Conservation (phyloP, 2,888 invertebrate species). For the Rhamphomyia laevipes region DNA sequence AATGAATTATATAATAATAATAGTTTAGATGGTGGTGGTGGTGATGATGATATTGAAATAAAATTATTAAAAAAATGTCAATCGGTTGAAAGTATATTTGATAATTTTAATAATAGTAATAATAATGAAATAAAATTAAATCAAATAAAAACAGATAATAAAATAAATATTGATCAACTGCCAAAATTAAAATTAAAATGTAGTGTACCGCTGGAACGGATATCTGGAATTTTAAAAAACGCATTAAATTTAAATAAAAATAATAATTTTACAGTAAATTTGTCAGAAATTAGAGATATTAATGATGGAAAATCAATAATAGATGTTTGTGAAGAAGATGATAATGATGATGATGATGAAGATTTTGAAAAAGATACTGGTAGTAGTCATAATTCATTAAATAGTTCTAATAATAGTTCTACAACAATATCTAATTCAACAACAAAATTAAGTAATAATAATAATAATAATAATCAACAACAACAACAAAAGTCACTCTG, state of each 20-base stretch:
- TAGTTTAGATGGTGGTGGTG: background rate
- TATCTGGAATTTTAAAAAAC: conserved; percentile 10
- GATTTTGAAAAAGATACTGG: background rate
- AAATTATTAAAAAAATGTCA: conserved; percentile 13
- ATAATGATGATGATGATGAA: background rate
- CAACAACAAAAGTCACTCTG: conserved; percentile 27
- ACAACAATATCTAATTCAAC: background rate
- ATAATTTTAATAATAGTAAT: background rate
- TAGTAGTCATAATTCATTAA: background rate
- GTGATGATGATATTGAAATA: conserved; percentile 3
- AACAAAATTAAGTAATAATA: background rate
- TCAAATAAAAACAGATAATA: background rate
- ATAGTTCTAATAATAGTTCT: background rate
- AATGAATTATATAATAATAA: conserved; percentile 9
- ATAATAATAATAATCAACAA: background rate
- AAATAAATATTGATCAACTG: background rate
- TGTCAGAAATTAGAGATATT: background rate
- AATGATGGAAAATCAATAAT: too few species aligned
- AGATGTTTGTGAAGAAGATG: background rate
- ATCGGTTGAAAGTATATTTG: conserved; percentile 9
- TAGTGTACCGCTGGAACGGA: conserved; percentile 12
- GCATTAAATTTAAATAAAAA: background rate
- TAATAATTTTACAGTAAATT: background rate
- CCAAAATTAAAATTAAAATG: conserved; percentile 6
- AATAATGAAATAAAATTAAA: background rate